Evolutionary conservation across 2,888 invertebrate species (phyloP).

Genomic region (Ennomos quercinarius): DNA sequence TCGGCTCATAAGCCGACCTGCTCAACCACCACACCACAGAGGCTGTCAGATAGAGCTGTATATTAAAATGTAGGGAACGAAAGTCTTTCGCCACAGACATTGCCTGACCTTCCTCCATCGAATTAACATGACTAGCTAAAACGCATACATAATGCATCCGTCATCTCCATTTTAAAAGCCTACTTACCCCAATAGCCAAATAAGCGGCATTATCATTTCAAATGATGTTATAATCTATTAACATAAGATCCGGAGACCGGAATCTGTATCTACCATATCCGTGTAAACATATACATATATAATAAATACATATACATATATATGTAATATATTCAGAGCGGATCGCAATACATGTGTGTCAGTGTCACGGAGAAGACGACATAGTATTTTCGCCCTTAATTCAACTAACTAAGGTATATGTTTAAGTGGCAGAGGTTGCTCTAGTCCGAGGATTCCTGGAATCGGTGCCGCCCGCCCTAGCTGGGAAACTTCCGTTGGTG

Average conservation of each 20-base stretch:
- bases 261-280: slow-evolving; percentile 37
- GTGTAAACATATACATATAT: slow-evolving; percentile 22
- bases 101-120: slow-evolving; percentile 2
- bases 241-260: slow-evolving; percentile 32
- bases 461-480: slow-evolving; percentile 37
- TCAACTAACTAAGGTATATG: slow-evolving; percentile 4
- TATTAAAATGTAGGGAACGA: no score
- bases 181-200: slow-evolving; percentile 27
- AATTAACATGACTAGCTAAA: not conserved
- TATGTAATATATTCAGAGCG: slow-evolving; percentile 58
- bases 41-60: no score
- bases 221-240: slow-evolving; percentile 31
- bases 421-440: slow-evolving; percentile 2
- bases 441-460: slow-evolving; percentile 31
- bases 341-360: slow-evolving; percentile 48
- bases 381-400: slow-evolving; percentile 23
- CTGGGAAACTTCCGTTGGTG: slow-evolving; percentile 38
- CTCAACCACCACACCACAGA: no score
- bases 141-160: slow-evolving; percentile 10
- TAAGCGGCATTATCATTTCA: slow-evolving; percentile 29
- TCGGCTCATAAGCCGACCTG: no score
- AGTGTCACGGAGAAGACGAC: slow-evolving; percentile 32
- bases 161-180: slow-evolving; percentile 20
- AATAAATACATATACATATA: slow-evolving; percentile 11
- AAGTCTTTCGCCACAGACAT: not conserved